Percentiles rank a stretch among this genome's conserved stretches.
Evolutionary conservation across 23 tunicate species (phyloP).

Genomic region (Trididemnum nubilum): DNA sequence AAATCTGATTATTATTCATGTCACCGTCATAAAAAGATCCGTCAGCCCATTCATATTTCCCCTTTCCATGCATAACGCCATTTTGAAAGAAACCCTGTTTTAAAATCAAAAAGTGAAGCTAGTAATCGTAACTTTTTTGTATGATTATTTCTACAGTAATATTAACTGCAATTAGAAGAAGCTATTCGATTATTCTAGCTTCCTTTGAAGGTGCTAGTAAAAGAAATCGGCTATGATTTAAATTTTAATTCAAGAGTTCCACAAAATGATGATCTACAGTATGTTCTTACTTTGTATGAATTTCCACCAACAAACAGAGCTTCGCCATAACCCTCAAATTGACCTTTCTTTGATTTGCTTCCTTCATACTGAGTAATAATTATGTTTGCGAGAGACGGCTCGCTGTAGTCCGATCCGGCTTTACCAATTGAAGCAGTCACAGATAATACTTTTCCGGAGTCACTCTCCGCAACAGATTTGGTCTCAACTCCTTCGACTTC

Average conservation of each 20-base stretch:
- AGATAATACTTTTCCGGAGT: slow-evolving; percentile 48
- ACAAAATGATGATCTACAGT: no score
- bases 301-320: slow-evolving; percentile 84
- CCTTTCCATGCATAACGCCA: slow-evolving; percentile 93
- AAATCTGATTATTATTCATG: slow-evolving; percentile 68
- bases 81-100: slow-evolving; percentile 64
- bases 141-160: neutral
- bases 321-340: slow-evolving; percentile 79
- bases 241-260: no score
- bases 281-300: slow-evolving; percentile 51
- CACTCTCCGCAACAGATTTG: slow-evolving; percentile 78
- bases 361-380: slow-evolving; percentile 80
- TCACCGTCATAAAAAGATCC: slow-evolving; percentile 90
- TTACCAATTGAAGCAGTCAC: neutral
- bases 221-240: no score
- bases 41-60: slow-evolving; percentile 76
- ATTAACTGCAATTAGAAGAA: neutral
- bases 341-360: slow-evolving; percentile 45
- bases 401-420: slow-evolving; percentile 46
- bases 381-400: slow-evolving; percentile 72
- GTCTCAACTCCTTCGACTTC: slow-evolving; percentile 59
- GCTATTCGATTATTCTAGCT: neutral
- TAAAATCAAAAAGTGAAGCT: slow-evolving; percentile 3
- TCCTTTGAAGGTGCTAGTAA: no score
- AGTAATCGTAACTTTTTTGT: neutral